Evolutionary conservation across 2,888 invertebrate genomes (phyloP).

Genomic region (Anoncus sp.): DNA sequence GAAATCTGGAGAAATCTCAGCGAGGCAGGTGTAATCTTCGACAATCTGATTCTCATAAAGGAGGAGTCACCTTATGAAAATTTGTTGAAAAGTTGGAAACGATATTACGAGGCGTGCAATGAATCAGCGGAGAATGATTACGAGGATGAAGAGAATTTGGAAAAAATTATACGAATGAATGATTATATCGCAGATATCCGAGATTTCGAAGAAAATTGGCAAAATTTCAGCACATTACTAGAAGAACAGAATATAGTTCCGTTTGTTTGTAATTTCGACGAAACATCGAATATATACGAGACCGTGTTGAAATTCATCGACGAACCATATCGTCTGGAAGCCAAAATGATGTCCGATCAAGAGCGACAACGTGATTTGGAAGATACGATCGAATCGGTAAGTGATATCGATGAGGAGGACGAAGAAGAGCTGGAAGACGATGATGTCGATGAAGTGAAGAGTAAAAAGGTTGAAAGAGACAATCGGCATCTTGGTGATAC

Average conservation of each 20-base stretch:
- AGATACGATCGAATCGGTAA: conserved; percentile 82
- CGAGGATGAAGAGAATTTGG: conserved; percentile 24
- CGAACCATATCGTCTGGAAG: conserved; percentile 80
- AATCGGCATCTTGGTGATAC: conserved; percentile 85
- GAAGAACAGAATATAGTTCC: conserved; percentile 67
- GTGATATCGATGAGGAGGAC: conserved; percentile 80
- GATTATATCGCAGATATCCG: conserved; percentile 54
- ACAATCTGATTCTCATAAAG: conserved; percentile 85
- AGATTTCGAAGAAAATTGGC: conserved; percentile 65
- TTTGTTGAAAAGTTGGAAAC: conserved; percentile 76
- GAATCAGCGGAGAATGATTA: conserved; percentile 28
- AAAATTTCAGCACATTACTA: conserved; percentile 70
- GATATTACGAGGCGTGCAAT: conserved; percentile 33
- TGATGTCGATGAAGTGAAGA: conserved; percentile 72
- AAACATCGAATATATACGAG: conserved; percentile 73
- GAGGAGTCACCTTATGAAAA: conserved; percentile 84
- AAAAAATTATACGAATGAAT: conserved; percentile 48
- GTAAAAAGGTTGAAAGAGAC: conserved; percentile 68
- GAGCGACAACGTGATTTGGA: conserved; percentile 70
- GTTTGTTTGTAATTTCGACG: conserved; percentile 70
- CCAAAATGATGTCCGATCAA: conserved; percentile 84
- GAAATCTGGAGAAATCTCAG: conserved; percentile 84
- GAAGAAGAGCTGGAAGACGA: conserved; percentile 56
- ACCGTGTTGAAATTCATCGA: conserved; percentile 76
- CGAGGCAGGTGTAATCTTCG: conserved; percentile 83